These are phyloP conservation scores for Macquaria australasica DNA, from an alignment of 2,113 vertebrate species.

Conservation along the genomic window DNA sequence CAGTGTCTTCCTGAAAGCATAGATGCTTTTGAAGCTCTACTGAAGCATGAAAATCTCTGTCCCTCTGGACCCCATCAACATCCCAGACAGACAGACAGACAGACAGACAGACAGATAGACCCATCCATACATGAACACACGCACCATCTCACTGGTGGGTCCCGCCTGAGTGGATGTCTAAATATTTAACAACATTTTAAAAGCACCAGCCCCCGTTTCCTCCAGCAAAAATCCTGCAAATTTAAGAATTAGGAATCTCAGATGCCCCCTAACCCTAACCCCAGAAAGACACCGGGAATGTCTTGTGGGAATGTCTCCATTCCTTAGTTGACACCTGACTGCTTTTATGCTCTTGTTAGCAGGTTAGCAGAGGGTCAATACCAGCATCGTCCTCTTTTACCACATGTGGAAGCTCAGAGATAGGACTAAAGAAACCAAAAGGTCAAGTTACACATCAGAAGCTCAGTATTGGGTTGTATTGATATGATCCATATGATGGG, in stretches of 20 bases:
- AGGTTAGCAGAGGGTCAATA: slow-evolving; percentile 27
- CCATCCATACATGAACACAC: slow-evolving; percentile 48
- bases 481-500: not conserved
- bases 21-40: slow-evolving; percentile 63
- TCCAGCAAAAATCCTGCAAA: slow-evolving; percentile 50
- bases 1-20: slow-evolving; percentile 45
- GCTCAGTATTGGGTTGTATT: not conserved
- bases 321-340: slow-evolving; percentile 16
- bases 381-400: not conserved
- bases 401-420: slow-evolving; percentile 2
- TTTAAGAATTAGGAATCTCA: slow-evolving; percentile 32
- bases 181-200: slow-evolving; percentile 80
- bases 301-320: slow-evolving; percentile 28
- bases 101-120: slow-evolving; percentile 46
- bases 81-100: slow-evolving; percentile 53
- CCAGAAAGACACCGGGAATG: not conserved
- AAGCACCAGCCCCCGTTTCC: slow-evolving; percentile 46
- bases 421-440: not conserved
- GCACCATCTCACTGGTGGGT: slow-evolving; percentile 41
- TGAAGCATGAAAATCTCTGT: slow-evolving; percentile 65
- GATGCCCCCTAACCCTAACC: slow-evolving; percentile 16
- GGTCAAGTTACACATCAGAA: slow-evolving; percentile 1
- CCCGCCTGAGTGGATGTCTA: slow-evolving; percentile 62
- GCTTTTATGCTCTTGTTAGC: slow-evolving; percentile 19
- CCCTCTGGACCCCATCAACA: slow-evolving; percentile 53